Evolutionary conservation across 2,113 vertebrate genomes (phyloP).

Genomic region (Salvelinus fontinalis): DNA sequence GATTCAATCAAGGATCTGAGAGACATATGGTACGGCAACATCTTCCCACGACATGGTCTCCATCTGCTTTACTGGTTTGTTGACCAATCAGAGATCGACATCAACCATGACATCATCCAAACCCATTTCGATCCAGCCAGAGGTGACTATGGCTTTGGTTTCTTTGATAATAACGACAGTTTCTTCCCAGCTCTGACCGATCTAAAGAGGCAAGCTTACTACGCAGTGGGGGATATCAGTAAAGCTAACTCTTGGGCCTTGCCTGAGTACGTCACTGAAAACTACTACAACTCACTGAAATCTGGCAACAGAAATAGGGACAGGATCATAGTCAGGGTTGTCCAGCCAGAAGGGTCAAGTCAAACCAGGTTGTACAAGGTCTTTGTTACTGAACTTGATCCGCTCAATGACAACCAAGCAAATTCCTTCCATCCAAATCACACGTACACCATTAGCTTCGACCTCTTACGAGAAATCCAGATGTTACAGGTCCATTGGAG

Average conservation of each 20-base stretch:
- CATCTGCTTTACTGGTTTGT: slow-evolving; percentile 10
- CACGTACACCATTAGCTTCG: not conserved
- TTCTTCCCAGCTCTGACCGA: not conserved
- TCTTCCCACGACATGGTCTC: not conserved
- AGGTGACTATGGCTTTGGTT: slow-evolving; percentile 1
- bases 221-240: not conserved
- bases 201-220: not conserved
- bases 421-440: not conserved
- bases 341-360: not conserved
- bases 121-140: not conserved
- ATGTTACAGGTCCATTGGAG: not conserved
- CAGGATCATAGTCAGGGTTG: not conserved
- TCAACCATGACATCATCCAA: not conserved
- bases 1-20: slow-evolving; percentile 1
- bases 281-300: not conserved
- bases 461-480: slow-evolving; percentile 3
- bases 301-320: not conserved
- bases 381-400: not conserved
- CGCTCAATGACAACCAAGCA: not conserved
- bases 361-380: not conserved
- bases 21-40: not conserved
- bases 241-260: not conserved
- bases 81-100: not conserved
- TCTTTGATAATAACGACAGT: not conserved
- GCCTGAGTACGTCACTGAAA: slow-evolving; percentile 9